These are phyloP conservation scores for Aelia acuminata DNA, from an alignment of 2,888 invertebrate species.

Conservation along the genomic window DNA sequence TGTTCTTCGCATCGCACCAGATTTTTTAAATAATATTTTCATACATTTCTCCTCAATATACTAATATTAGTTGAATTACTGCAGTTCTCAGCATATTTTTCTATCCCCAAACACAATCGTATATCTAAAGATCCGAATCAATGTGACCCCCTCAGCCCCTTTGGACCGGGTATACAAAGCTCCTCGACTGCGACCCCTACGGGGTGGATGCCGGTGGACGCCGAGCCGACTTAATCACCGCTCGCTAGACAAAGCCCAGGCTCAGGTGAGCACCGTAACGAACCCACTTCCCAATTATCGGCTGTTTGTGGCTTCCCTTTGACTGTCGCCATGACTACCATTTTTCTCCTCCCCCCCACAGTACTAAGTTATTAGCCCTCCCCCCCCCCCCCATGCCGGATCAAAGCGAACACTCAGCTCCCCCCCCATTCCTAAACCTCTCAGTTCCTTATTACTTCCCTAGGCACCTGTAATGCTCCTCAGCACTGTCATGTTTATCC, in stretches of 20 bases:
- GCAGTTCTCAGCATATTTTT: no score
- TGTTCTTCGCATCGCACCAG: no score
- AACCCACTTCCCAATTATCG: slow-evolving; percentile 57
- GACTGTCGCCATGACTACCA: slow-evolving; percentile 53
- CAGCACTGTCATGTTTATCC: slow-evolving; percentile 26
- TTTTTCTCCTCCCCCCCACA: slow-evolving; percentile 5
- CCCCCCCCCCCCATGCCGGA: slow-evolving; percentile 6
- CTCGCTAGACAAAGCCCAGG: slow-evolving; percentile 29
- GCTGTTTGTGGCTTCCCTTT: slow-evolving; percentile 58
- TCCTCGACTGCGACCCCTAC: background rate
- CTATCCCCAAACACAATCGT: no score
- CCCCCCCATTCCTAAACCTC: background rate
- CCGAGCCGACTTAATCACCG: background rate
- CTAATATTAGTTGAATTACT: no score
- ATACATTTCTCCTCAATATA: no score
- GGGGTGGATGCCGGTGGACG: background rate
- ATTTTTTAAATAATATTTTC: no score
- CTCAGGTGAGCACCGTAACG: slow-evolving; percentile 53
- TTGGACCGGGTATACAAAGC: background rate
- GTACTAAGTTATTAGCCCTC: slow-evolving; percentile 49
- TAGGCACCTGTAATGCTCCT: background rate
- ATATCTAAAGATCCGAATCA: no score
- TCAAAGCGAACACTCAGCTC: slow-evolving; percentile 34
- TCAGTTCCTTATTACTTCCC: slow-evolving; percentile 58
- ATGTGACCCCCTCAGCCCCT: no score